Base-by-base conservation (phyloP, 1,140 invertebrate species). In the Drosophila navojoa region DNA sequence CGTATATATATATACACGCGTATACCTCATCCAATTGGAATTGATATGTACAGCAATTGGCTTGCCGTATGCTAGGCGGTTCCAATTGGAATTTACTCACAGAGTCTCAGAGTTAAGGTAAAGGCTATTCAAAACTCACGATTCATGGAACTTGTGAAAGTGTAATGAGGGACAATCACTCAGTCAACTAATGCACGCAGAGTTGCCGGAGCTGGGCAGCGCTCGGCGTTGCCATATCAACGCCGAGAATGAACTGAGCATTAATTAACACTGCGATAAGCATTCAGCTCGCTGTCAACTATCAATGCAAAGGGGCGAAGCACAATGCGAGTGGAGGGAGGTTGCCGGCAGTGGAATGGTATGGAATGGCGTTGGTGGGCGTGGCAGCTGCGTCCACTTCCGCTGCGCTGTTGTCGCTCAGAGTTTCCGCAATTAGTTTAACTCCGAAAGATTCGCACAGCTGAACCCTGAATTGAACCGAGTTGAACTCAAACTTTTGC, bases 261-360 rank as follows among this genome's bases (percentile, higher is more conserved):
- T 84, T 84, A 84, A 84, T 84, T 84, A 84, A 79, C 80, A 84
- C 77, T 72, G 81, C 61, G 32, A 63, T 76, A 64, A 40, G 70
- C 82, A 58, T 67, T 71, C 42, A 78, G 66, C 55, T 69, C 38
- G 35, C 75, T 52, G 71, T 55, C 47, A 50, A 49, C 53, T 69
- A 55, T 60, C 55, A 72, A 53, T 67, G 54, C 27, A 38, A 13
- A 38, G 5, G 5, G 5, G 27, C 27, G 27, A 10, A 35, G 32
- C 32, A 35, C 47, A 25, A 66, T 5, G 22, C 22, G n/a, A n/a
- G n/a, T n/a, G n/a, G n/a, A n/a, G 38, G 45, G 15, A 7, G 55
- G 1, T 6, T 10, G 42, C 0, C 10, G 13, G 11, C 11, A 11
- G 29, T 4, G 16, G 15, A n/a, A n/a, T n/a, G n/a, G n/a, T n/a